Conservation (phyloP, 2,113 vertebrate species). For the Lanius collurio region DNA sequence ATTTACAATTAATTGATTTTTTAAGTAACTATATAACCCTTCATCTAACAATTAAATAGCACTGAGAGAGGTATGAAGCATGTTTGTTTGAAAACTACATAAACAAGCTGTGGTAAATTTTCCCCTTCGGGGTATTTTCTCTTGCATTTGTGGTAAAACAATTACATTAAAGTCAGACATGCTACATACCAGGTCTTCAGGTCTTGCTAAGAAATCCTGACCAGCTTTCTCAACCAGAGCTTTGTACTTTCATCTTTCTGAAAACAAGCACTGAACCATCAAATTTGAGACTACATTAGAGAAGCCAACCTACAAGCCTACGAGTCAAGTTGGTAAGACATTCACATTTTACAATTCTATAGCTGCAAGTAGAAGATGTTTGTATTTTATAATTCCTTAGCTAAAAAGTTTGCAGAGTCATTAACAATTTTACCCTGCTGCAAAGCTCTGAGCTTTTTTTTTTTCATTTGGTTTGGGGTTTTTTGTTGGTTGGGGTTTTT, state of each 20-base stretch:
- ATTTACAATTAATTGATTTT: not conserved
- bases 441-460: not conserved
- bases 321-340: not conserved
- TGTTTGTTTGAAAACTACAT: not conserved
- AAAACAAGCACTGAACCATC: not conserved
- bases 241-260: not conserved
- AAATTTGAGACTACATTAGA: not conserved
- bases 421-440: not conserved
- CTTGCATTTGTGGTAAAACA: not conserved
- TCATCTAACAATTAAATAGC: not conserved
- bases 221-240: not conserved
- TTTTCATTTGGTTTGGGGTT: not conserved
- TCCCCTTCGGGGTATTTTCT: not conserved
- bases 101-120: not conserved
- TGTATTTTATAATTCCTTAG: not conserved
- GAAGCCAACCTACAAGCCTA: not conserved
- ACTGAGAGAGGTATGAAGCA: accelerated
- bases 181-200: not conserved
- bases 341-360: not conserved
- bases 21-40: not conserved
- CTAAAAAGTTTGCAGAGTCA: not conserved
- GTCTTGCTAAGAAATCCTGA: not conserved
- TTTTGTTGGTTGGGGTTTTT: not conserved
- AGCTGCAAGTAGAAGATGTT: not conserved
- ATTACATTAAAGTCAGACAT: not conserved